Percentiles rank a stretch among this genome's conserved stretches.
Evolutionary conservation across 2,113 vertebrate genomes (phyloP).

Genomic region (Psittacus erithacus): DNA sequence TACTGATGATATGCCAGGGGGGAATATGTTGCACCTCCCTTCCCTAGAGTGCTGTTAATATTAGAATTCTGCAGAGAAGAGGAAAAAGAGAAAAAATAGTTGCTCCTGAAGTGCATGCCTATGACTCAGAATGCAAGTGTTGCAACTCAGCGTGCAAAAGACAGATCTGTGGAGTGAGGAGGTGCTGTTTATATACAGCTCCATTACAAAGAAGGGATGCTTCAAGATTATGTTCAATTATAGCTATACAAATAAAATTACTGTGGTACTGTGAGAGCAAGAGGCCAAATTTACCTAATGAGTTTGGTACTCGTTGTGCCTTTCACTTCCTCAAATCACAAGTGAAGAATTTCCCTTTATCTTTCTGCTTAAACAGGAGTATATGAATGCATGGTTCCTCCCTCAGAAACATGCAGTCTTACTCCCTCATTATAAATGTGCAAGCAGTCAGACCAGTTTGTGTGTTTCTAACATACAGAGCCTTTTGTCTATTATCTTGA

Average conservation of each 20-base stretch:
- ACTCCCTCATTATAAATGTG: not conserved
- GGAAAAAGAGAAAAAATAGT: not conserved
- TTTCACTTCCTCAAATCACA: not conserved
- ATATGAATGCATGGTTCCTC: not conserved
- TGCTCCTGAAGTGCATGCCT: not conserved
- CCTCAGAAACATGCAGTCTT: not conserved
- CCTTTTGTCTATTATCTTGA: not conserved
- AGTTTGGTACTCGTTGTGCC: not conserved
- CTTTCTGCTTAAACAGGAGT: not conserved
- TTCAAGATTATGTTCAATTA: not conserved
- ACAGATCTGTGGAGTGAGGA: not conserved
- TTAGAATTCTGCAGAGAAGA: not conserved
- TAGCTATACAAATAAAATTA: not conserved
- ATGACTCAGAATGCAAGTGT: conserved; percentile 2
- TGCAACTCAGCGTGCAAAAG: not conserved
- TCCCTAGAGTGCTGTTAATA: not conserved
- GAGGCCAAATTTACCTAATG: not conserved
- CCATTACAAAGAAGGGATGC: not conserved
- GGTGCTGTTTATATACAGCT: not conserved
- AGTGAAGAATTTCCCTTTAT: not conserved
- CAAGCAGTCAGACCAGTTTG: not conserved
- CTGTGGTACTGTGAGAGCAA: not conserved
- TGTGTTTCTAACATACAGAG: not conserved
- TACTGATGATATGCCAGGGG: not conserved
- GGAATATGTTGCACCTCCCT: not conserved